Conservation (phyloP, 2,797 vertebrate species). For the Betta splendens region DNA sequence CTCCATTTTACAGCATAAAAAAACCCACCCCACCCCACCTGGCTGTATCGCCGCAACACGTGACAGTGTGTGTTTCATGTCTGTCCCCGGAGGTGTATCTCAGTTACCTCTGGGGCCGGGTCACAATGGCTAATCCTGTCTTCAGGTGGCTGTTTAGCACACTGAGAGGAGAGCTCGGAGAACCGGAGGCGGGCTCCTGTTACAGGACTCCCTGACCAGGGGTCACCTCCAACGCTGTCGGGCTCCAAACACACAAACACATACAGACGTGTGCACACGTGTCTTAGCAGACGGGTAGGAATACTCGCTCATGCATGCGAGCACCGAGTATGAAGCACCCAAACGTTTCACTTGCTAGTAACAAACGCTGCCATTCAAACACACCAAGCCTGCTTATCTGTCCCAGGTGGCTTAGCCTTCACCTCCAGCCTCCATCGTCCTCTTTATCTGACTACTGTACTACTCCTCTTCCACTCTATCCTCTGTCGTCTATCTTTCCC, state of each 20-base stretch:
- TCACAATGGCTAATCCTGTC: constrained; percentile 81
- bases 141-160: constrained; percentile 84
- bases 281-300: constrained; percentile 21
- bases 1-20: constrained; percentile 27
- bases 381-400: constrained; percentile 72
- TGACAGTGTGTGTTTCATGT: constrained; percentile 75
- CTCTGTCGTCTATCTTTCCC: constrained; percentile 67
- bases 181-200: constrained; percentile 82
- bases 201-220: constrained; percentile 83
- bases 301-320: constrained; percentile 25
- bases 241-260: constrained; percentile 44
- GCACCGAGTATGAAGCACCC: constrained; percentile 4
- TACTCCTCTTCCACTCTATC: constrained; percentile 70
- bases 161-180: constrained; percentile 77
- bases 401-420: constrained; percentile 75
- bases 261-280: constrained; percentile 42
- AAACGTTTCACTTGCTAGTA: constrained; percentile 25
- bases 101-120: constrained; percentile 79
- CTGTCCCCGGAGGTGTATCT: constrained; percentile 78
- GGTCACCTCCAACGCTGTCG: constrained; percentile 73
- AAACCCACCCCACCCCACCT: constrained; percentile 46
- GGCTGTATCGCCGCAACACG: constrained; percentile 58
- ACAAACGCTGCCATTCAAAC: constrained; percentile 33
- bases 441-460: constrained; percentile 75
- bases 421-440: constrained; percentile 48